These are phyloP conservation scores for Nematolebias whitei DNA, from an alignment of 2,113 vertebrate species.

Conservation along the genomic window DNA sequence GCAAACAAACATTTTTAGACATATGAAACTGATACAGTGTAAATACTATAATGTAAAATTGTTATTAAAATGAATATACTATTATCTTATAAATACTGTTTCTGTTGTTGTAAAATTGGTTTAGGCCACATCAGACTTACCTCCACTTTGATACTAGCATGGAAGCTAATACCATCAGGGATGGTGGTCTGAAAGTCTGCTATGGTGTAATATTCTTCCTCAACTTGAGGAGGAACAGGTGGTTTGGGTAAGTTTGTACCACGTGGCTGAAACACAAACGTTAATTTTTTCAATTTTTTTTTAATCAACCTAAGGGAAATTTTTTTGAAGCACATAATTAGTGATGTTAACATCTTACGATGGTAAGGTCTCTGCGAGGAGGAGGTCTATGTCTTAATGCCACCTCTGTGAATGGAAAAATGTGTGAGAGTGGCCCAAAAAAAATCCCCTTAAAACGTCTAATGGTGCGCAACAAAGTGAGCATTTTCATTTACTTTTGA, in stretches of 20 bases:
- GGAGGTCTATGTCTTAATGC: slow-evolving; percentile 93
- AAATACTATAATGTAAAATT: no score
- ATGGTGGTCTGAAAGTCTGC: slow-evolving; percentile 98
- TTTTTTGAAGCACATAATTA: background rate
- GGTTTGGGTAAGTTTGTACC: slow-evolving; percentile 94
- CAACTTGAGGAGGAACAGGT: slow-evolving; percentile 92
- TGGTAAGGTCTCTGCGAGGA: slow-evolving; percentile 95
- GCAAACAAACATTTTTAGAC: background rate
- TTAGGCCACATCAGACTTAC: slow-evolving; percentile 69
- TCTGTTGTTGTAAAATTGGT: background rate
- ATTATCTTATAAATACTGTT: no score
- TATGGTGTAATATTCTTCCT: slow-evolving; percentile 98
- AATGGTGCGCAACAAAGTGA: background rate
- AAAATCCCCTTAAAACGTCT: no score
- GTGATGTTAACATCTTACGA: slow-evolving; percentile 82
- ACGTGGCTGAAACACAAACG: no score
- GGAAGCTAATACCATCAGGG: slow-evolving; percentile 97
- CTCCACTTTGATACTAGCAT: slow-evolving; percentile 96
- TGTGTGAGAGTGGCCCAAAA: background rate
- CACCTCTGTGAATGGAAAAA: slow-evolving; percentile 78
- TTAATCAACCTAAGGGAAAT: no score
- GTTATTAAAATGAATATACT: no score
- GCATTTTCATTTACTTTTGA: background rate
- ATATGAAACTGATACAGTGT: background rate
- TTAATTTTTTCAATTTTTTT: no score